These are phyloP conservation scores for Hypanus sabinus DNA, from an alignment of 2,113 vertebrate genomes.

Conservation along the genomic window DNA sequence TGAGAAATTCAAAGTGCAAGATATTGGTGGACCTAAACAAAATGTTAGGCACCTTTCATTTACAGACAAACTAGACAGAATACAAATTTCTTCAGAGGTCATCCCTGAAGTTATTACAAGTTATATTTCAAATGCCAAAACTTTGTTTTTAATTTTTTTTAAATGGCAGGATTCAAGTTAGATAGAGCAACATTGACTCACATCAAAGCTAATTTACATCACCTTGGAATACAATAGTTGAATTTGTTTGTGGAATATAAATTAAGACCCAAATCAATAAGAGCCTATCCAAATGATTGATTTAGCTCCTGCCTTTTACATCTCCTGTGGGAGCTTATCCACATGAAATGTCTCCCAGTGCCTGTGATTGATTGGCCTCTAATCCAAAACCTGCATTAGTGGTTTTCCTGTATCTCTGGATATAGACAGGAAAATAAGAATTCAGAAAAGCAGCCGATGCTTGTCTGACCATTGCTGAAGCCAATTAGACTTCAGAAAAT, in stretches of 20 bases:
- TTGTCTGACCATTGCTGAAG: neutral
- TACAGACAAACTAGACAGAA: too few relatives aligned
- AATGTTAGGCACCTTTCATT: too few relatives aligned
- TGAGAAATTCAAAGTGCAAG: too few relatives aligned
- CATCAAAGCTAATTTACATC: neutral
- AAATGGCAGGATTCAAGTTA: neutral
- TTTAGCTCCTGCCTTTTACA: constrained; percentile 16
- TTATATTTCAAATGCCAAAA: neutral
- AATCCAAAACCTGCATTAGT: neutral
- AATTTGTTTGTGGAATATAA: neutral
- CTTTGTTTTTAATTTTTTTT: neutral
- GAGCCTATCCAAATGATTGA: neutral
- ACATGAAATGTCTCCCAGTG: neutral
- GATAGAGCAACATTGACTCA: neutral
- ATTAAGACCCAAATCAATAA: neutral
- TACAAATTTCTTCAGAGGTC: too few relatives aligned
- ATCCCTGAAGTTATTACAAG: too few relatives aligned
- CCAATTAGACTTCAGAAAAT: neutral
- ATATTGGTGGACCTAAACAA: too few relatives aligned
- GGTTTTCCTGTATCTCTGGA: neutral
- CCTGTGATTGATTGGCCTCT: neutral
- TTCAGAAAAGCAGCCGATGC: neutral
- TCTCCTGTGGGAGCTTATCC: neutral
- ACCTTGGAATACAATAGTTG: neutral
- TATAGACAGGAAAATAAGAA: neutral